Evolutionary conservation across 2,888 invertebrate genomes (phyloP).

Genomic region (Linnaemya vulpina): DNA sequence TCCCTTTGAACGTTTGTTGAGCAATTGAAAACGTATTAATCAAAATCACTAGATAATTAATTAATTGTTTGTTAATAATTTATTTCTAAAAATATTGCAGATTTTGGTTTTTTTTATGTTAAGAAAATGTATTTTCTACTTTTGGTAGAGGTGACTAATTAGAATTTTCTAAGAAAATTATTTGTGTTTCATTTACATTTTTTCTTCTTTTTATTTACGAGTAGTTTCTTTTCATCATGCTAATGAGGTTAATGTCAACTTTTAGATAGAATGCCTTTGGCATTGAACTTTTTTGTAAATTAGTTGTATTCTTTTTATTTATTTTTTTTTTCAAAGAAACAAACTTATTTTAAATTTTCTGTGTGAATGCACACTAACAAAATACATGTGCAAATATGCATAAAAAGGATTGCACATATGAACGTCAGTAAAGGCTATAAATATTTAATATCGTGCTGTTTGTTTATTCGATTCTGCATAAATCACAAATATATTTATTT

Average conservation of each 20-base stretch:
- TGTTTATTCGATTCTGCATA: too few relatives aligned
- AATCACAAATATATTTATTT: too few relatives aligned
- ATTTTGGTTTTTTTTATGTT: background rate
- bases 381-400: too few relatives aligned
- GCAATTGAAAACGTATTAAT: slow-evolving; percentile 59
- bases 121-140: background rate
- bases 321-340: background rate
- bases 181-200: background rate
- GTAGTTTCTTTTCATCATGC: slow-evolving; percentile 27
- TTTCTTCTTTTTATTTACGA: slow-evolving; percentile 5
- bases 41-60: slow-evolving; percentile 46
- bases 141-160: slow-evolving; percentile 26
- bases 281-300: slow-evolving; percentile 63
- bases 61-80: slow-evolving; percentile 10
- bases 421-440: too few relatives aligned
- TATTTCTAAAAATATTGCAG: background rate
- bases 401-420: too few relatives aligned
- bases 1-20: background rate
- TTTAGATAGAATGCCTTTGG: slow-evolving; percentile 61
- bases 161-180: slow-evolving; percentile 14
- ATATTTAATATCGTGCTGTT: too few relatives aligned
- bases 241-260: slow-evolving; percentile 68
- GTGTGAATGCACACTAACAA: too few relatives aligned
- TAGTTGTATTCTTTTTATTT: background rate
- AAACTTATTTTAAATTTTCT: background rate